Evolutionary conservation across 2,113 vertebrate species (phyloP).

Genomic region (Oncorhynchus masou): DNA sequence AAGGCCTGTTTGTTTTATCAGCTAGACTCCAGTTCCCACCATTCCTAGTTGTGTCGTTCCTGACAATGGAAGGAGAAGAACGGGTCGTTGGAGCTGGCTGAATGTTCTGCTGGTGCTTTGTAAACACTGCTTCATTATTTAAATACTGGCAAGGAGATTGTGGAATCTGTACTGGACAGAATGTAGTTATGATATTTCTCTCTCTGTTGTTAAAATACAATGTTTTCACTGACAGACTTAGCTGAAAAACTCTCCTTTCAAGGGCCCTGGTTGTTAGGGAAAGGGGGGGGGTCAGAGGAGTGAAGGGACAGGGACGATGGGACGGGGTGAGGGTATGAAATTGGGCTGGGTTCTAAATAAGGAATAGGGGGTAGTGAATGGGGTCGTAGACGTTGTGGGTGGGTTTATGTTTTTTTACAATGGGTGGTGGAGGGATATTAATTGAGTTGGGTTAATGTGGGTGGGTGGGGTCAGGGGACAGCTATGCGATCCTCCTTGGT

Average conservation of each 20-base stretch:
- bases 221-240: neutral
- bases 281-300: neutral
- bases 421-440: neutral
- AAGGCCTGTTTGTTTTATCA: constrained; percentile 31
- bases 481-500: neutral
- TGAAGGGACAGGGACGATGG: neutral
- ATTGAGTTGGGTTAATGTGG: neutral
- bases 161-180: no score
- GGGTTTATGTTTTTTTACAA: neutral
- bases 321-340: neutral
- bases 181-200: constrained; percentile 24
- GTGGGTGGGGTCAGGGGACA: neutral
- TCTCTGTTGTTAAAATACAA: constrained; percentile 21
- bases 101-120: constrained; percentile 35
- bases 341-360: neutral
- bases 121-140: constrained; percentile 36
- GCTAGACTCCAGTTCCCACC: constrained; percentile 29
- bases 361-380: neutral
- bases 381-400: neutral
- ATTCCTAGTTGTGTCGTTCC: constrained; percentile 15
- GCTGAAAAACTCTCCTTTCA: neutral
- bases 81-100: constrained; percentile 13
- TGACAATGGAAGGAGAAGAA: constrained; percentile 11
- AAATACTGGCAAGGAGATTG: no score
- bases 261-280: neutral